Base-by-base conservation (phyloP, 2,888 invertebrate species). In the Epirrhoe tristata region DNA sequence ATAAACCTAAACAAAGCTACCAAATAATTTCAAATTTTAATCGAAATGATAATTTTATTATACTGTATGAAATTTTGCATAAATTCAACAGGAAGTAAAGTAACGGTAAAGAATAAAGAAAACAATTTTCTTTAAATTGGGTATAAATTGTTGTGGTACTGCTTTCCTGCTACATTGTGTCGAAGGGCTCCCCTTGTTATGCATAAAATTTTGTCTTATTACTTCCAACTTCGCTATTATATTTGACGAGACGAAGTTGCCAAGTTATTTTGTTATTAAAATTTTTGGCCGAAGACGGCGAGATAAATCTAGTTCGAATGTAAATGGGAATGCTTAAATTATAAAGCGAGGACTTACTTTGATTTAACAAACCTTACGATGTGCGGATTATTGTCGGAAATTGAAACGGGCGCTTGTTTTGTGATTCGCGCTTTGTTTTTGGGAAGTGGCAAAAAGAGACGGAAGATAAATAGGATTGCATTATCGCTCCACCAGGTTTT, bases 201-300 rank as follows among this genome's bases (percentile, higher is more conserved):
- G 93, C 93, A 93, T 93, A 91, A 91, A 92, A 92, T 93, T 91
- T 91, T 90, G 91, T 91, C 92, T 92, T 93, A 93, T 93, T 92
- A 92, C 91, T 91, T 89, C 87, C 86, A 91, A 93, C 91, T 93
- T 92, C 83, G 90, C 90, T 89, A 91, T 93, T 93, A 93, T 91
- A 91, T 91, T 90, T 90, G 91, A 91, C 91, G 90, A 89, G 89
- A 83, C 84, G 81, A 85, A 92, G 91, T 91, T 91, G 83, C 85
- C 83, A 92, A 93, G 92, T 93, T 93, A 91, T 92, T 92, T 90
- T 91, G 93, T 92, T 93, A 93, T 93, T 93, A 91, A 93, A 91
- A 93, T 92, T 91, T 91, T 90, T 90, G 91, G 87, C 83, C 81
- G 80, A 79, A 86, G 81, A 80, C 85, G 82, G 81, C 70, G 79